phyloP scores from a whole-genome alignment of 2,888 invertebrate species.

The Leptothorax acervorum region DNA sequence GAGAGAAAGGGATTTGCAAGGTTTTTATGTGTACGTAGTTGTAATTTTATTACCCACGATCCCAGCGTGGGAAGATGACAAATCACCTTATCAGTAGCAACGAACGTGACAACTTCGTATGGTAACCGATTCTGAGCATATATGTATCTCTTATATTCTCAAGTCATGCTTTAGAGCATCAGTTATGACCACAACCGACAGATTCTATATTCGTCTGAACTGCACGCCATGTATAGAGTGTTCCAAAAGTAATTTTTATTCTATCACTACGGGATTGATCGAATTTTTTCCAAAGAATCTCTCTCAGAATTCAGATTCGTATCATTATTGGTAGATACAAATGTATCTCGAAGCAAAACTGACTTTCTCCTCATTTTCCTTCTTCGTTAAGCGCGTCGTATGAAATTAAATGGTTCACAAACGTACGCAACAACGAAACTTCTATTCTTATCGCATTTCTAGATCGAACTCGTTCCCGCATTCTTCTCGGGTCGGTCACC shows the following conservation, averaged over 20 bases:
- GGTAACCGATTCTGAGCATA: constrained; percentile 30
- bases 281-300: background rate
- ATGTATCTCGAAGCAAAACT: background rate
- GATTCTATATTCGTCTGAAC: constrained; percentile 35
- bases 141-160: constrained; percentile 42
- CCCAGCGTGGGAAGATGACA: constrained; percentile 17
- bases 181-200: constrained; percentile 10
- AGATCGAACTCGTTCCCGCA: background rate
- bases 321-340: background rate
- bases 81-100: constrained; percentile 36
- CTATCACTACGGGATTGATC: background rate
- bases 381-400: background rate
- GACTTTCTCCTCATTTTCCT: background rate
- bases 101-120: constrained; percentile 12
- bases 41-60: background rate
- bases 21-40: background rate
- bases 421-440: background rate
- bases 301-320: background rate
- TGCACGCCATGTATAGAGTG: constrained; percentile 34
- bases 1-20: background rate
- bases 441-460: constrained; percentile 10
- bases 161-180: constrained; percentile 39
- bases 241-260: constrained; percentile 30
- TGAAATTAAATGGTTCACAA: background rate
- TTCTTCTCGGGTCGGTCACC: constrained; percentile 38